phyloP scores from a whole-genome alignment of 2,888 invertebrate genomes.

The Deilephila porcellus region DNA sequence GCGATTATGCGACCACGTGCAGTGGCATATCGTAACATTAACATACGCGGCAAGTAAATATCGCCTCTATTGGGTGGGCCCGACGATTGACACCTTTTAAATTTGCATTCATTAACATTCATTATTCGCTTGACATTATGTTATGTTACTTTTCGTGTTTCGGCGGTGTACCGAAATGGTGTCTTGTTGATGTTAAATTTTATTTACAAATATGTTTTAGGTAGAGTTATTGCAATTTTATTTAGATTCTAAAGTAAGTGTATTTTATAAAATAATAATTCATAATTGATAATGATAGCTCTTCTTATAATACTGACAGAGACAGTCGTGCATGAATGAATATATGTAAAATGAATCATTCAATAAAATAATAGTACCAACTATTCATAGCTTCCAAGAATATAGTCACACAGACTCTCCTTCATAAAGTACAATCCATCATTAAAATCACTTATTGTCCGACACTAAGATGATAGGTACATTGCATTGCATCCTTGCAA shows the following conservation, averaged over 20 bases:
- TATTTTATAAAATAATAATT: background rate
- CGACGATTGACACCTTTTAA: slow-evolving; percentile 81
- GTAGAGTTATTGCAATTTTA: too few species aligned
- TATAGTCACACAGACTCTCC: too few species aligned
- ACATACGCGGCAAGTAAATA: slow-evolving; percentile 69
- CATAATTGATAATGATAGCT: too few species aligned
- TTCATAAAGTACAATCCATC: background rate
- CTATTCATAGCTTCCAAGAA: too few species aligned
- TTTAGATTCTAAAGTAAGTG: background rate
- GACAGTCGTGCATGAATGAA: too few species aligned
- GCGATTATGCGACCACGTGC: slow-evolving; percentile 73
- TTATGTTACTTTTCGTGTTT: background rate
- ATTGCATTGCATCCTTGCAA: background rate
- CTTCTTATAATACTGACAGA: too few species aligned
- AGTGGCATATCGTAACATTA: slow-evolving; percentile 75
- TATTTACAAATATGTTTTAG: too few species aligned
- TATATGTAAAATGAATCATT: too few species aligned
- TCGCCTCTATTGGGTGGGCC: slow-evolving; percentile 72
- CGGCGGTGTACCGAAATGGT: background rate
- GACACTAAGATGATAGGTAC: background rate
- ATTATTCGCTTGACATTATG: slow-evolving; percentile 45
- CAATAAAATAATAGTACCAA: too few species aligned
- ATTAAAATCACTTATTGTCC: background rate
- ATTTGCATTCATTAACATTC: slow-evolving; percentile 80
- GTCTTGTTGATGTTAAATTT: background rate